A percentile compares a stretch with the other conserved stretches of the same genome.
These are phyloP conservation scores for Cotesia vestalis DNA, from an alignment of 1,140 invertebrate species.

Conservation along the genomic window DNA sequence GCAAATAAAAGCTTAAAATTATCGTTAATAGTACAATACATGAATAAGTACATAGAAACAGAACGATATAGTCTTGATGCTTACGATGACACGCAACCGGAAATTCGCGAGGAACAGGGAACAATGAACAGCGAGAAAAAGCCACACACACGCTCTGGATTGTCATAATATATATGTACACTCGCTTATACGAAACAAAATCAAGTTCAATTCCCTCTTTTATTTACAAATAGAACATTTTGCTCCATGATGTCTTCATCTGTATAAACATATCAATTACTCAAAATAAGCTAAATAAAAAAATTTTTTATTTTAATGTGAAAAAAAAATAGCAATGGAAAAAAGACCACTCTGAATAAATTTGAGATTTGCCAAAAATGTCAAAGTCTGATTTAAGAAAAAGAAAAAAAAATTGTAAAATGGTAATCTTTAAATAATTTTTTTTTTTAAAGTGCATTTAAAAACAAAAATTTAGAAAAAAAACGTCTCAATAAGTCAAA, in stretches of 20 bases:
- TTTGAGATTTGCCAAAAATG: no score
- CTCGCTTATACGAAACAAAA: slow-evolving; percentile 9
- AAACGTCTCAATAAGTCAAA: no score
- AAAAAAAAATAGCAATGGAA: no score
- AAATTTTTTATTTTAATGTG: no score
- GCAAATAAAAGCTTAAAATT: background rate
- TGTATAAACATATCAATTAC: no score
- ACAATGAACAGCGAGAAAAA: slow-evolving; percentile 21
- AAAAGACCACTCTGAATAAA: no score
- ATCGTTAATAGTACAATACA: background rate
- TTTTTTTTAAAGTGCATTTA: no score
- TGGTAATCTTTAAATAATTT: no score
- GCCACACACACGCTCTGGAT: background rate
- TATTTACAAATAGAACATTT: background rate
- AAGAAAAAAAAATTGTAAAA: no score
- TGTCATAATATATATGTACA: background rate
- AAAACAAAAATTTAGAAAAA: no score
- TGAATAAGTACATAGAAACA: background rate
- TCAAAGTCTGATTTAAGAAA: no score
- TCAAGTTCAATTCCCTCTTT: slow-evolving; percentile 1
- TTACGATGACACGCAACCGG: slow-evolving; percentile 31
- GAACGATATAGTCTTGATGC: background rate
- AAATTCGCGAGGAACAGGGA: slow-evolving; percentile 29
- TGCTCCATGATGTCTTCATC: background rate
- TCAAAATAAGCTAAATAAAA: no score